phyloP scores from a whole-genome alignment of 2,113 vertebrate genomes.

The Cyrtonyx montezumae region DNA sequence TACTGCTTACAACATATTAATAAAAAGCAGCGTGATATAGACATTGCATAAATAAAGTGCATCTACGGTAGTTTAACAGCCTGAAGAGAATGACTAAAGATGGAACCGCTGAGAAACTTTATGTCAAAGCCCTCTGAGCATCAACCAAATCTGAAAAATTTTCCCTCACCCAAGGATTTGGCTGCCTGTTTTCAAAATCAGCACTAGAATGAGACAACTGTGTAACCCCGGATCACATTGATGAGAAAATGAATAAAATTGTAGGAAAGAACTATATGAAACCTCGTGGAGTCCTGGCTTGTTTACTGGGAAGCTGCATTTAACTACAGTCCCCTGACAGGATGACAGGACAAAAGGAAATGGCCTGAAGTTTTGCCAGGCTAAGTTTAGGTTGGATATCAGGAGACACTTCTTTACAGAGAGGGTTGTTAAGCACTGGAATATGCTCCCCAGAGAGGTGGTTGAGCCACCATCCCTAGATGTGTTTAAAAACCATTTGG shows the following conservation, averaged over 20 bases:
- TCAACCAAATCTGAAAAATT: not conserved
- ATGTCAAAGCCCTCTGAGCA: not conserved
- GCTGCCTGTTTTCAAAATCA: not conserved
- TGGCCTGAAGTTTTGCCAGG: too few species aligned
- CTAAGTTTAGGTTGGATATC: too few species aligned
- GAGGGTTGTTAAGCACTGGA: too few species aligned
- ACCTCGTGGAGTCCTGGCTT: not conserved
- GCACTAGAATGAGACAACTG: not conserved
- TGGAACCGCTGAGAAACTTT: not conserved
- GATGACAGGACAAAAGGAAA: too few species aligned
- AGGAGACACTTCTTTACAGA: too few species aligned
- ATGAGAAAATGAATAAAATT: not conserved
- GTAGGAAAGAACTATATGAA: not conserved
- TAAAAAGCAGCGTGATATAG: not conserved
- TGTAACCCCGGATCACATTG: not conserved
- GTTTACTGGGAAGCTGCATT: not conserved
- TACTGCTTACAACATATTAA: not conserved
- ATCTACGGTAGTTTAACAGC: not conserved
- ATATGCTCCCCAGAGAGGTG: too few species aligned
- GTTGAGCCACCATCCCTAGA: too few species aligned
- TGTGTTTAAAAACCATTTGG: too few species aligned
- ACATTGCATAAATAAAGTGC: not conserved
- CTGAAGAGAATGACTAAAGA: not conserved
- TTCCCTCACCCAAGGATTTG: not conserved
- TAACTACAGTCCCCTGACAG: not conserved